phyloP scores from a whole-genome alignment of 2,113 vertebrate species.

The Hylia prasina region DNA sequence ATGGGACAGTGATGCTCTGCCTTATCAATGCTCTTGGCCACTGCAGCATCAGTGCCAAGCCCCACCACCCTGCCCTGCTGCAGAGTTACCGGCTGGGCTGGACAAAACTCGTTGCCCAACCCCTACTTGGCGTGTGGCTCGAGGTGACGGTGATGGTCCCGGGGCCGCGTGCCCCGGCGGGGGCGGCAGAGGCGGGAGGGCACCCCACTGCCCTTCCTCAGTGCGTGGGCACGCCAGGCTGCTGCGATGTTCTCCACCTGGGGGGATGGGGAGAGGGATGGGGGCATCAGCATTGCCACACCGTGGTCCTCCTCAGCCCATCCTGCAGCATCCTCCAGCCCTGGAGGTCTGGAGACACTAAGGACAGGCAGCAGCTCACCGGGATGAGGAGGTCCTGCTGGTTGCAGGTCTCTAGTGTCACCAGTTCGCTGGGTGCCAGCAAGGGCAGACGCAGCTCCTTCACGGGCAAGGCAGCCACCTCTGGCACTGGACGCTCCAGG shows the following conservation, averaged over 20 bases:
- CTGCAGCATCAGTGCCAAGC: neutral
- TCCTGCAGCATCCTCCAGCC: neutral
- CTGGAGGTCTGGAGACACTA: fast-evolving
- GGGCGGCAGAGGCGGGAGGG: slow-evolving; percentile 28
- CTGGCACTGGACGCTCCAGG: slow-evolving; percentile 61
- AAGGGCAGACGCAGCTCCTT: slow-evolving; percentile 73
- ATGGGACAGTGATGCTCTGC: neutral
- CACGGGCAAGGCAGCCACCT: slow-evolving; percentile 69
- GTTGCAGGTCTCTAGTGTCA: slow-evolving; percentile 72
- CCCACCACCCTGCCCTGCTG: neutral
- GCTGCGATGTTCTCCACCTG: slow-evolving; percentile 72
- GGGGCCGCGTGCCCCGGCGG: neutral
- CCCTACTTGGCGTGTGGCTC: neutral
- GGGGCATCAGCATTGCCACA: neutral
- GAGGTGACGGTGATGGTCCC: slow-evolving; percentile 46
- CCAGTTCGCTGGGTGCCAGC: slow-evolving; percentile 74
- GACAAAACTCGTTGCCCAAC: neutral
- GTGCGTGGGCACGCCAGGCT: slow-evolving; percentile 71
- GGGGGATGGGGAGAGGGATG: neutral
- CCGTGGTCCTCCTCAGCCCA: fast-evolving
- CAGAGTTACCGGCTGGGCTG: fast-evolving
- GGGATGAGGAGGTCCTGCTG: slow-evolving; percentile 75
- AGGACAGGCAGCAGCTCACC: slow-evolving; percentile 35
- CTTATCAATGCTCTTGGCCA: neutral
- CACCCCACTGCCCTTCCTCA: slow-evolving; percentile 51